Conservation (phyloP, 2,797 vertebrate species). For the Lithobates sylvaticus region DNA sequence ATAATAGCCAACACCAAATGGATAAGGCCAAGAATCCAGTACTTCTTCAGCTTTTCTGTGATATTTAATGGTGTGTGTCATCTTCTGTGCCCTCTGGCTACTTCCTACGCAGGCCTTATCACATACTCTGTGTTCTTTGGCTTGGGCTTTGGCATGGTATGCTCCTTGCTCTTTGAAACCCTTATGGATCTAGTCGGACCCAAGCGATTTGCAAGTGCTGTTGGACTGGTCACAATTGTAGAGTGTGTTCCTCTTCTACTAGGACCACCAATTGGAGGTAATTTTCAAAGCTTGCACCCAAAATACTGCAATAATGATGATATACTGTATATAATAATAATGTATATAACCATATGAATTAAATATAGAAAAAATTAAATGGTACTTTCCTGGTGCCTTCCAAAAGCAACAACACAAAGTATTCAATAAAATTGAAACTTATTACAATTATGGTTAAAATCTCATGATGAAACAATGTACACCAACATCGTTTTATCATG, state of each 20-base stretch:
- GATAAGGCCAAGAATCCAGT: slow-evolving; percentile 81
- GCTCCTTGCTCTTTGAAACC: slow-evolving; percentile 84
- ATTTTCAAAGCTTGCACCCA: slow-evolving; percentile 4
- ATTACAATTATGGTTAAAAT: no score
- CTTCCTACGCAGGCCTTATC: slow-evolving; percentile 72
- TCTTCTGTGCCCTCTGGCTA: slow-evolving; percentile 81
- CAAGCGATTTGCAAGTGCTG: slow-evolving; percentile 77
- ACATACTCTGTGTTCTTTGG: slow-evolving; percentile 77
- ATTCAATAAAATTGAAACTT: no score
- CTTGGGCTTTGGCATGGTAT: slow-evolving; percentile 81
- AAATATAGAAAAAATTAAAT: no score
- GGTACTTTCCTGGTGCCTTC: no score
- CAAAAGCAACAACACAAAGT: no score
- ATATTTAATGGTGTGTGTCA: slow-evolving; percentile 80
- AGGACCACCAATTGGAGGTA: slow-evolving; percentile 85
- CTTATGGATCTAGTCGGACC: slow-evolving; percentile 85
- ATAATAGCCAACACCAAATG: slow-evolving; percentile 80
- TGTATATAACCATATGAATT: no score
- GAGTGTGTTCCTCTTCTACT: slow-evolving; percentile 83
- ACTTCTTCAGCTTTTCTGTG: slow-evolving; percentile 83
- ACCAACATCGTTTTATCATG: no score
- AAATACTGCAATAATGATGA: not conserved
- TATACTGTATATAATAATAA: no score
- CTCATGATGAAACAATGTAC: no score
- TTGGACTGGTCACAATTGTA: slow-evolving; percentile 83